phyloP scores from a whole-genome alignment of 2,888 invertebrate genomes.

The Thera obeliscata region DNA sequence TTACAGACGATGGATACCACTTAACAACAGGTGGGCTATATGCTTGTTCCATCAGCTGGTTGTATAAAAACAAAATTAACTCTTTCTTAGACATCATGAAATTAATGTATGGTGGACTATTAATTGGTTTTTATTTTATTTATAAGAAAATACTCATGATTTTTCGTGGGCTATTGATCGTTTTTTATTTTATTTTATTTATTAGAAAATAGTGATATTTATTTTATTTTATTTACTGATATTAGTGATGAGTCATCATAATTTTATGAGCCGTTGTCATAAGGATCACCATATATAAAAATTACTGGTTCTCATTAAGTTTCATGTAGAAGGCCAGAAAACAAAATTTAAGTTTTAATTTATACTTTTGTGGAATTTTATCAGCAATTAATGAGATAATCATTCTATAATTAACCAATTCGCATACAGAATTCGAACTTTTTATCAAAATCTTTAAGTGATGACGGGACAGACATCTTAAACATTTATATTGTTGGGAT shows the following conservation, averaged over 20 bases:
- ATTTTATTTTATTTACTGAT: too few relatives aligned
- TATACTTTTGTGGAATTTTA: background rate
- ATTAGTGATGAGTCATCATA: background rate
- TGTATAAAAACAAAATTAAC: too few relatives aligned
- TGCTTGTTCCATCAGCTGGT: too few relatives aligned
- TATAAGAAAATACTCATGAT: too few relatives aligned
- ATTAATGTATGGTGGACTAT: too few relatives aligned
- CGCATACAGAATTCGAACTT: constrained; percentile 26
- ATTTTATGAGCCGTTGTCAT: background rate
- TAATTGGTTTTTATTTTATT: too few relatives aligned
- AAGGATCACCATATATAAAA: background rate
- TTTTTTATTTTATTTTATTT: too few relatives aligned
- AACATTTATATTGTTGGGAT: constrained; percentile 39
- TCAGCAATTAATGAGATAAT: constrained; percentile 19
- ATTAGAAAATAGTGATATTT: too few relatives aligned
- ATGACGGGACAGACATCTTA: constrained; percentile 28
- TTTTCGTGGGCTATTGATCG: too few relatives aligned
- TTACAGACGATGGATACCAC: too few relatives aligned
- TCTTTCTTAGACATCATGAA: too few relatives aligned
- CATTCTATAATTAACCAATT: constrained; percentile 29
- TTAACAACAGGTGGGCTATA: too few relatives aligned
- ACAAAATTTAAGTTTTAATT: background rate
- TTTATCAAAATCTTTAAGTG: constrained; percentile 16
- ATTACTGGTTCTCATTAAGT: background rate
- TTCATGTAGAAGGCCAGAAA: background rate